These are phyloP conservation scores for Gymnogyps californianus DNA, from an alignment of 2,113 vertebrate genomes.

Conservation along the genomic window DNA sequence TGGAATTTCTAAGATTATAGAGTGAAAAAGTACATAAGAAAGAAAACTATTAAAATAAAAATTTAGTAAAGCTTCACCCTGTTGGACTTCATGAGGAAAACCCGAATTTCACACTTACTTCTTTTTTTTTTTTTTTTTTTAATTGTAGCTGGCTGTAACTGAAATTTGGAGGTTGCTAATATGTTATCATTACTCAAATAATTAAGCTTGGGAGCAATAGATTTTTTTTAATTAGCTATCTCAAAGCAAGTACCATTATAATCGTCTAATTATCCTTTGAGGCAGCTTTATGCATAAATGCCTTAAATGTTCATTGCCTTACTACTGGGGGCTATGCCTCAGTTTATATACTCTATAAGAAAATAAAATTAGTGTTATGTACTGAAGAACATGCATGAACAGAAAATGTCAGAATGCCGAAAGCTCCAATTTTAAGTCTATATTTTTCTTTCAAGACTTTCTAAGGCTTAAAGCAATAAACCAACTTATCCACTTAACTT, in stretches of 20 bases:
- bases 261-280: constrained; percentile 67
- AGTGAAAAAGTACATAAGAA: neutral
- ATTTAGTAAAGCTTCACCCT: neutral
- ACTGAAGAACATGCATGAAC: neutral
- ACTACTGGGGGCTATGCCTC: neutral
- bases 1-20: neutral
- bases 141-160: neutral
- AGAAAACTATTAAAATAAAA: neutral
- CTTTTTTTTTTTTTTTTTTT: neutral
- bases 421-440: neutral
- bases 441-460: neutral
- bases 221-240: constrained; percentile 59
- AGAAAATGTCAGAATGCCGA: neutral
- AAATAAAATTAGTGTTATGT: constrained; percentile 10
- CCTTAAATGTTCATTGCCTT: constrained; percentile 34
- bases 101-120: neutral
- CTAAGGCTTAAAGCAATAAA: neutral
- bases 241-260: constrained; percentile 57
- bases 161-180: constrained; percentile 31
- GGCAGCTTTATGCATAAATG: constrained; percentile 32
- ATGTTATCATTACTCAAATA: constrained; percentile 67
- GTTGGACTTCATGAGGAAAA: neutral
- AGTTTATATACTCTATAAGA: neutral
- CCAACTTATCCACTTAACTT: neutral
- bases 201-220: constrained; percentile 57